Conservation (phyloP, 2,113 vertebrate genomes). For the Sceloporus undulatus region DNA sequence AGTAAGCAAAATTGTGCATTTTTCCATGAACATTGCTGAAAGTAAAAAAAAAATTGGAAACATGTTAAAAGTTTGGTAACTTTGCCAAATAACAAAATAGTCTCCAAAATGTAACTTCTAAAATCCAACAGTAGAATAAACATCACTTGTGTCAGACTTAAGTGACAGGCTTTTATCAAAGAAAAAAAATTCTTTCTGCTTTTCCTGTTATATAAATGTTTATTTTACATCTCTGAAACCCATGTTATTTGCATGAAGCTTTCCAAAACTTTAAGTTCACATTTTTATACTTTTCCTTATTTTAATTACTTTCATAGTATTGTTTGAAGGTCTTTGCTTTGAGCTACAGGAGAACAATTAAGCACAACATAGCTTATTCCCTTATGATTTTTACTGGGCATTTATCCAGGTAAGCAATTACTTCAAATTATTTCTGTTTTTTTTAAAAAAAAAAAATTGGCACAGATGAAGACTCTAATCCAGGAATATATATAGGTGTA, state of each 20-base stretch:
- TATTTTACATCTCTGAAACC: constrained; percentile 22
- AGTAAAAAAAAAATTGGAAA: background rate
- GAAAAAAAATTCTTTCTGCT: constrained; percentile 11
- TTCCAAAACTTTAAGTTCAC: background rate
- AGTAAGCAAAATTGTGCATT: background rate
- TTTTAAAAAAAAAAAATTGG: too few species aligned
- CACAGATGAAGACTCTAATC: constrained; percentile 57
- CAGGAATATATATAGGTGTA: constrained; percentile 66
- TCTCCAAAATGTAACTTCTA: background rate
- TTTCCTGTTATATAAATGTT: constrained; percentile 1
- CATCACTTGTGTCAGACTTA: background rate
- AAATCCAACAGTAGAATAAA: constrained; percentile 2
- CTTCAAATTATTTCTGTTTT: constrained; percentile 47
- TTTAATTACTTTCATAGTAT: constrained; percentile 22
- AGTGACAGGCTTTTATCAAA: constrained; percentile 19
- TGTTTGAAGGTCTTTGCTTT: constrained; percentile 36
- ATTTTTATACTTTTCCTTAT: constrained; percentile 5
- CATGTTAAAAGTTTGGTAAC: background rate
- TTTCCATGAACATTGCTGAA: background rate
- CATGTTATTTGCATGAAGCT: constrained; percentile 6
- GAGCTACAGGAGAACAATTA: constrained; percentile 37
- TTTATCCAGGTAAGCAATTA: constrained; percentile 73
- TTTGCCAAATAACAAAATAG: background rate
- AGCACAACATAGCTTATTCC: constrained; percentile 40
- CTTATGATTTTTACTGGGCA: background rate